Evolutionary conservation across 1,140 invertebrate species (phyloP).

Genomic region (Tetramorium alpestre): DNA sequence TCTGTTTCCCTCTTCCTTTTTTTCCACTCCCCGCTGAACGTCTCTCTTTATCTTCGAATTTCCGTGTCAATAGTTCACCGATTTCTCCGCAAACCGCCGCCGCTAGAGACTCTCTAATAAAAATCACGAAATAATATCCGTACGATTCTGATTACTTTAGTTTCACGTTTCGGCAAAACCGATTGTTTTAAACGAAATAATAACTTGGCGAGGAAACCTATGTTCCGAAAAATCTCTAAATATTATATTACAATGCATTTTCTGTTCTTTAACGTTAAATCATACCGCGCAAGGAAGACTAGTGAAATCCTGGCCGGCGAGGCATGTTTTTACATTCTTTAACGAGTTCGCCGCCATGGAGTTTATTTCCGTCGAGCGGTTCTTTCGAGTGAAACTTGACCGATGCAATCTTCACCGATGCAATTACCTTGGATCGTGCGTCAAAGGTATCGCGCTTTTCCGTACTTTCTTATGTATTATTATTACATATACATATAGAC

Average conservation of each 20-base stretch:
- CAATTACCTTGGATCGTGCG: constrained; percentile 18
- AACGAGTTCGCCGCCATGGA: constrained; percentile 6
- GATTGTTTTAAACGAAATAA: background rate
- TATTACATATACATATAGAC: background rate
- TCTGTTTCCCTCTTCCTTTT: constrained; percentile 36
- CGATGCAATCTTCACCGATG: constrained; percentile 20
- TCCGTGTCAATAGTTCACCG: constrained; percentile 50
- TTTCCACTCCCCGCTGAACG: background rate
- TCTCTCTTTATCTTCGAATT: constrained; percentile 53
- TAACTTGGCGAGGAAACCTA: background rate
- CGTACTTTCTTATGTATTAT: constrained; percentile 3
- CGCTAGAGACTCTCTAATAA: background rate
- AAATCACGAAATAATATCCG: constrained; percentile 17
- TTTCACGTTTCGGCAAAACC: background rate
- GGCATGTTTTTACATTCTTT: constrained; percentile 36
- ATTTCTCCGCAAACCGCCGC: constrained; percentile 19
- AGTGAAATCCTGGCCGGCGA: background rate
- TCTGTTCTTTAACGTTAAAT: background rate
- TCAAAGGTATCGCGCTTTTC: constrained; percentile 25
- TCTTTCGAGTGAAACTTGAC: constrained; percentile 46
- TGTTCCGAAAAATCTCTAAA: background rate
- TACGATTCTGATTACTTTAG: background rate
- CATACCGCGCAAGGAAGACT: background rate
- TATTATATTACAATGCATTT: constrained; percentile 15
- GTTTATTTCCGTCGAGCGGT: constrained; percentile 31